Conservation (phyloP, 2,888 invertebrate species). For the Meiosimyza platycephala region DNA sequence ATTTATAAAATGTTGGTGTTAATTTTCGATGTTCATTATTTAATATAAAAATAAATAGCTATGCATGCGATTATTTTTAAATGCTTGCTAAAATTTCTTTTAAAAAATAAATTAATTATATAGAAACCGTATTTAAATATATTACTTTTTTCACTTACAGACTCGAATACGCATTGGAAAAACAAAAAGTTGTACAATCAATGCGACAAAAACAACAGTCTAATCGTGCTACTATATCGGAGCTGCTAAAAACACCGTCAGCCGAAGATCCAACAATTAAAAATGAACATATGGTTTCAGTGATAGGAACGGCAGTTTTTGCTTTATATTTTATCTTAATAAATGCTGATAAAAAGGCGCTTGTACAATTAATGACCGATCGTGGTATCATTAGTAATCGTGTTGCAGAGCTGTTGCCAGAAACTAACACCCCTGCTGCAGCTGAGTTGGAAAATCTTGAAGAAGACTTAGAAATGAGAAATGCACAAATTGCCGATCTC, state of each 20-base stretch:
- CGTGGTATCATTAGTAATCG: conserved; percentile 70
- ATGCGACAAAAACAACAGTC: conserved; percentile 56
- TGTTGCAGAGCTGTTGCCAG: conserved; percentile 46
- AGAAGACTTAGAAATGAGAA: conserved; percentile 63
- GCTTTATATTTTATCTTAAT: too few relatives aligned
- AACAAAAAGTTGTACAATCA: conserved; percentile 58
- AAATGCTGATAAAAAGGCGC: too few relatives aligned
- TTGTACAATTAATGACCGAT: conserved; percentile 81
- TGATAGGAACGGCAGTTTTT: too few relatives aligned
- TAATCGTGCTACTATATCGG: too few relatives aligned
- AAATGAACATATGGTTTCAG: conserved; percentile 70
- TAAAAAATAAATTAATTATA: too few relatives aligned
- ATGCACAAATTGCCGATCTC: conserved; percentile 62
- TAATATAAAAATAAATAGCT: too few relatives aligned
- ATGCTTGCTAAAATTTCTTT: conserved; percentile 1
- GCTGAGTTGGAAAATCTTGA: conserved; percentile 53
- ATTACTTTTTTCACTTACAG: conserved; percentile 44
- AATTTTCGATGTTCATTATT: too few relatives aligned
- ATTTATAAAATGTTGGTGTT: not conserved
- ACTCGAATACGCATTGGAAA: conserved; percentile 63
- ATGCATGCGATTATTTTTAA: too few relatives aligned
- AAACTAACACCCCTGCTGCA: conserved; percentile 30
- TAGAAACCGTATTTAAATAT: not conserved
- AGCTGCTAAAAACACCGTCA: too few relatives aligned
- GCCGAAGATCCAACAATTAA: conserved; percentile 59